Evolutionary conservation across 2,888 invertebrate genomes (phyloP).

Genomic region (Drosophila diplacantha): DNA sequence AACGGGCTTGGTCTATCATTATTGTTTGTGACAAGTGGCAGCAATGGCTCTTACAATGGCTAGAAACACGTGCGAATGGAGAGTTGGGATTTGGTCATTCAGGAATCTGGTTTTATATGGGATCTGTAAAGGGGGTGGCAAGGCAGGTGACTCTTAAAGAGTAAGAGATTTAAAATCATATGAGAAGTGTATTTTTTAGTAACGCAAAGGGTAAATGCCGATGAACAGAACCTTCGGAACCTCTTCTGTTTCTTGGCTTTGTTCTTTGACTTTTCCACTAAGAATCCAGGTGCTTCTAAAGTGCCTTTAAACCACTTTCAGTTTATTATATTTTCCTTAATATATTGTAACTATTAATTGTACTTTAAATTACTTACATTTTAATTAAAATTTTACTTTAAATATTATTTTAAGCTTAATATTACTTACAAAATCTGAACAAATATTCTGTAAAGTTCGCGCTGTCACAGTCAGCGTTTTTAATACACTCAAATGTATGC

Average conservation of each 20-base stretch:
- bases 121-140: background rate
- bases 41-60: slow-evolving; percentile 8
- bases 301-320: background rate
- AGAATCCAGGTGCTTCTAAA: too few species aligned
- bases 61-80: slow-evolving; percentile 1
- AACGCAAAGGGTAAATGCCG: too few species aligned
- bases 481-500: slow-evolving; percentile 1
- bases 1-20: background rate
- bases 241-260: too few species aligned
- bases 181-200: too few species aligned
- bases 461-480: slow-evolving; percentile 48
- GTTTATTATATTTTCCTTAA: background rate
- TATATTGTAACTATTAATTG: background rate
- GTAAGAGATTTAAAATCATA: background rate
- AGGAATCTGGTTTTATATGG: background rate
- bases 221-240: too few species aligned
- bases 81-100: slow-evolving; percentile 4
- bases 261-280: too few species aligned
- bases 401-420: background rate
- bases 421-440: background rate
- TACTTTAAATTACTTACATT: background rate
- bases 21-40: slow-evolving; percentile 17
- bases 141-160: background rate
- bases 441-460: slow-evolving; percentile 20
- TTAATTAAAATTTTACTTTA: background rate